phyloP scores from a whole-genome alignment of 2,888 invertebrate genomes.

The Scaptomyza tumidula region DNA sequence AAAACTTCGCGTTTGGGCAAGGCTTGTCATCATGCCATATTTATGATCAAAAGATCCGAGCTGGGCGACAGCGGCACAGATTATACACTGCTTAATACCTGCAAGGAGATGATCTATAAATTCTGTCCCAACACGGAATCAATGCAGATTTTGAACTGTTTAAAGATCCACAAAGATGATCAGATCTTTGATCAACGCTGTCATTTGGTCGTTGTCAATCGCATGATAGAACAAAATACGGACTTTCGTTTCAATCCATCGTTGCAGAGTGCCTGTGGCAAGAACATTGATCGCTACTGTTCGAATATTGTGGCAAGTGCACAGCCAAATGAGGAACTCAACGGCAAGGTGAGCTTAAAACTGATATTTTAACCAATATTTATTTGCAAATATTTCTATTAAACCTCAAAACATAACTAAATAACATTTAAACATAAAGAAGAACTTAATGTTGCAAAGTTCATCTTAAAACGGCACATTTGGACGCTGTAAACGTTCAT shows the following conservation, averaged over 20 bases:
- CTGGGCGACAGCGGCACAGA: constrained; percentile 94
- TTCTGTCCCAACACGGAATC: constrained; percentile 91
- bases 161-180: constrained; percentile 91
- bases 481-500: constrained; percentile 62
- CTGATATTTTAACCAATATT: neutral
- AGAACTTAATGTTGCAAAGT: too few relatives aligned
- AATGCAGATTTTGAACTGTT: constrained; percentile 89
- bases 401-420: neutral
- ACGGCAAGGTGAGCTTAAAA: constrained; percentile 87
- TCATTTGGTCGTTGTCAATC: constrained; percentile 91
- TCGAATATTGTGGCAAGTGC: constrained; percentile 85
- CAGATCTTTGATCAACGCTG: constrained; percentile 93
- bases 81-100: constrained; percentile 92
- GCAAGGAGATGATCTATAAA: constrained; percentile 93
- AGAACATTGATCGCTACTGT: constrained; percentile 92
- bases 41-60: constrained; percentile 93
- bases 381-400: neutral
- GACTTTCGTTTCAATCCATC: constrained; percentile 96
- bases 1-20: constrained; percentile 88
- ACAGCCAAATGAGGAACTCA: constrained; percentile 89
- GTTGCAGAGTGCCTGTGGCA: constrained; percentile 91
- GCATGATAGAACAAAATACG: constrained; percentile 95
- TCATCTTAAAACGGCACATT: constrained; percentile 62
- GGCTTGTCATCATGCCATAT: constrained; percentile 91
- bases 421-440: neutral